phyloP scores from a whole-genome alignment of 2,888 invertebrate species.

The Cephalotes varians region DNA sequence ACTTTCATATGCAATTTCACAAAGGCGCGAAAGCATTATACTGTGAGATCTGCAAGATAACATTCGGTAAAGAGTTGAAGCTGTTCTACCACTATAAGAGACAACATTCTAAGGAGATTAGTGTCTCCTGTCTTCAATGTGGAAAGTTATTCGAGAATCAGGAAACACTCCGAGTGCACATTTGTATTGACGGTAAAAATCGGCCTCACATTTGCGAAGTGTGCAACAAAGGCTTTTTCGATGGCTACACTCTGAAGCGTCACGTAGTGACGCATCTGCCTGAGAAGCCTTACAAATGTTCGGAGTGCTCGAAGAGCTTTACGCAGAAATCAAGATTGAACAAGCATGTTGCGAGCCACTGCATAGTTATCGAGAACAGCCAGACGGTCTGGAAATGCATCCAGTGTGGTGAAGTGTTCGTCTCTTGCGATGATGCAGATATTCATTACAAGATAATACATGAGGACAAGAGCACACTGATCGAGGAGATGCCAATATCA shows the following conservation, averaged over 20 bases:
- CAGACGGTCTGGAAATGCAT: constrained; percentile 79
- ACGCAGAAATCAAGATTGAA: constrained; percentile 80
- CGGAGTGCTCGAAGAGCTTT: constrained; percentile 79
- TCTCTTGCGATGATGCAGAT: constrained; percentile 71
- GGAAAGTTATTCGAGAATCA: constrained; percentile 78
- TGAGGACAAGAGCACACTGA: constrained; percentile 70
- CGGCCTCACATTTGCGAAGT: constrained; percentile 79
- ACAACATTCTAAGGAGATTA: constrained; percentile 76
- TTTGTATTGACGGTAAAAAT: constrained; percentile 78
- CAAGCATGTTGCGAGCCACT: constrained; percentile 77
- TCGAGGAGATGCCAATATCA: constrained; percentile 73
- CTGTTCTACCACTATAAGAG: constrained; percentile 79
- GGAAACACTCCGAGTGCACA: constrained; percentile 70
- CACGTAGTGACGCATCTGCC: constrained; percentile 80
- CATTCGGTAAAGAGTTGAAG: constrained; percentile 78
- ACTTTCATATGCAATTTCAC: constrained; percentile 78
- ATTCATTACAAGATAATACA: constrained; percentile 72
- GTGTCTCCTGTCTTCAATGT: constrained; percentile 79
- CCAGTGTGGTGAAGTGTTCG: constrained; percentile 76
- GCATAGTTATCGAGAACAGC: constrained; percentile 74
- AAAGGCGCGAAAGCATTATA: constrained; percentile 73
- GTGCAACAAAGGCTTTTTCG: constrained; percentile 79
- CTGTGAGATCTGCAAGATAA: constrained; percentile 78
- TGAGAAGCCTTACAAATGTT: constrained; percentile 79
- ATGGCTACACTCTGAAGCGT: constrained; percentile 78